phyloP scores from a whole-genome alignment of 2,113 vertebrate genomes.

The Talpa occidentalis region DNA sequence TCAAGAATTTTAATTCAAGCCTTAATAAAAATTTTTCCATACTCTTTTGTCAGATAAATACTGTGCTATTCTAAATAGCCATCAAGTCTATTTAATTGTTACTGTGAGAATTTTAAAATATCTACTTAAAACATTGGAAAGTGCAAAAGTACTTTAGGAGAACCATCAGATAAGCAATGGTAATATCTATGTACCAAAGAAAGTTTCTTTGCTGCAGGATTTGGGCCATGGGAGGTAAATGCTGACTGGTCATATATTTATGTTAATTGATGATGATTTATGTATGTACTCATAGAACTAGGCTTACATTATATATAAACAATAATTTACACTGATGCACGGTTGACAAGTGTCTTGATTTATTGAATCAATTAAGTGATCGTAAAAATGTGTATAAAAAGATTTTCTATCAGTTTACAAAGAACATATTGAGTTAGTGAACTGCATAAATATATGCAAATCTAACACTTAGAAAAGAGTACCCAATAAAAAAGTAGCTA shows the following conservation, averaged over 20 bases:
- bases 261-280: constrained; percentile 56
- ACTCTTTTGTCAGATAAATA: background rate
- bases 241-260: background rate
- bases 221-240: background rate
- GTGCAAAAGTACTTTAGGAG: background rate
- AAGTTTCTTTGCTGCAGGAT: background rate
- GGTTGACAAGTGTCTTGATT: constrained; percentile 49
- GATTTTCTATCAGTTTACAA: constrained; percentile 53
- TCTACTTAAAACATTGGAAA: constrained; percentile 9
- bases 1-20: background rate
- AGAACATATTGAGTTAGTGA: constrained; percentile 53
- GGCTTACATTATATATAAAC: background rate
- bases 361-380: constrained; percentile 58
- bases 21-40: constrained; percentile 1
- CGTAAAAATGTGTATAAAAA: constrained; percentile 39
- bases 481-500: constrained; percentile 34
- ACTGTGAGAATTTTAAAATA: background rate
- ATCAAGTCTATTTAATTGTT: background rate
- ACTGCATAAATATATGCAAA: constrained; percentile 50
- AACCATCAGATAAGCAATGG: background rate
- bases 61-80: background rate
- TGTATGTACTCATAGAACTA: background rate
- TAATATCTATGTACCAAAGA: background rate
- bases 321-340: constrained; percentile 43
- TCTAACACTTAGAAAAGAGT: constrained; percentile 45